Percentiles rank a stretch among this genome's conserved stretches.
Evolutionary conservation across 23 tunicate species (phyloP).

Genomic region (Ascidia mentula): DNA sequence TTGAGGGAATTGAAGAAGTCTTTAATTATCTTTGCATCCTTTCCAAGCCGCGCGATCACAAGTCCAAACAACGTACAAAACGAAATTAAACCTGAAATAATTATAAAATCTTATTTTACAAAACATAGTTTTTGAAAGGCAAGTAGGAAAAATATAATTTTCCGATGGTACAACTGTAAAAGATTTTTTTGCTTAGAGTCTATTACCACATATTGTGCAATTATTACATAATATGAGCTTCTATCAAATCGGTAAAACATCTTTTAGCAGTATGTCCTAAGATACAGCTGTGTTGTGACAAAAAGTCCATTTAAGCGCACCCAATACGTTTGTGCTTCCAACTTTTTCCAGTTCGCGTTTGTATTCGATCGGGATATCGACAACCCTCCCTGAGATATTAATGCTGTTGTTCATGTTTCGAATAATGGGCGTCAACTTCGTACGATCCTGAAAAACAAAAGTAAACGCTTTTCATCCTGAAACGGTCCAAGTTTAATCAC

Average conservation of each 20-base stretch:
- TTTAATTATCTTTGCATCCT: conserved; percentile 44
- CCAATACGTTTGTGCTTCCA: conserved; percentile 15
- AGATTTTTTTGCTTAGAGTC: too few species aligned
- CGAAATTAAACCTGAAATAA: conserved; percentile 60
- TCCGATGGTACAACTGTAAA: too few species aligned
- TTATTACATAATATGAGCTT: too few species aligned
- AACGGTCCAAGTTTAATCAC: neutral
- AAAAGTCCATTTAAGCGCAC: neutral
- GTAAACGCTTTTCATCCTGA: neutral
- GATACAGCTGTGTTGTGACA: too few species aligned
- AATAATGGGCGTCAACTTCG: neutral
- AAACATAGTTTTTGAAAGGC: too few species aligned
- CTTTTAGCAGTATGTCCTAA: too few species aligned
- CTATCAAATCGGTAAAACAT: too few species aligned
- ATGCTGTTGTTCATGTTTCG: neutral
- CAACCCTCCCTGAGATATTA: neutral
- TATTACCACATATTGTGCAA: too few species aligned
- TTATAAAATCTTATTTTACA: too few species aligned
- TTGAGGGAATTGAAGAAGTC: conserved; percentile 55
- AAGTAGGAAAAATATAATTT: too few species aligned
- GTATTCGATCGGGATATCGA: neutral
- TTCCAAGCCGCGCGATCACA: conserved; percentile 50
- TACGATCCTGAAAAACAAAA: conserved; percentile 10
- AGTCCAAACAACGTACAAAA: conserved; percentile 78
- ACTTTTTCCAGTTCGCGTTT: conserved; percentile 14